phyloP scores from a whole-genome alignment of 2,888 invertebrate species.

The Andrena camellia region DNA sequence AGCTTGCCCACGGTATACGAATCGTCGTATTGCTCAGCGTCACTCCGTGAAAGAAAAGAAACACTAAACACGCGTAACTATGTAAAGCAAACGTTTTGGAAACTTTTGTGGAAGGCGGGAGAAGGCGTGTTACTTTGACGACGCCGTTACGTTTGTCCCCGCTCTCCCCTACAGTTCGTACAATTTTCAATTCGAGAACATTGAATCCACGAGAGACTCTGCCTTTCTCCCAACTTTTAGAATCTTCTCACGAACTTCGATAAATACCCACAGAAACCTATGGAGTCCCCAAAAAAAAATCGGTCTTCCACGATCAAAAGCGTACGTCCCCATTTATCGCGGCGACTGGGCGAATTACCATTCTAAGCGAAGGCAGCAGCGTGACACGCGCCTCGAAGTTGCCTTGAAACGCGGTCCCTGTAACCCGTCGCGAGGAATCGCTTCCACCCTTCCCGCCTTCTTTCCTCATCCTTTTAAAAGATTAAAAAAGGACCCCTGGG shows the following conservation, averaged over 20 bases:
- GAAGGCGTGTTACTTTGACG: too few species aligned
- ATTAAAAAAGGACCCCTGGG: constrained; percentile 62
- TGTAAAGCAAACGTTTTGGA: too few species aligned
- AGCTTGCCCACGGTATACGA: too few species aligned
- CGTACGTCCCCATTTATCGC: neutral
- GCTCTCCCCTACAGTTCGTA: too few species aligned
- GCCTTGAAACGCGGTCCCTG: constrained; percentile 37
- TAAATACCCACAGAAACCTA: too few species aligned
- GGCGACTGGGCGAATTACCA: constrained; percentile 17
- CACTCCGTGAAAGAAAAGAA: too few species aligned
- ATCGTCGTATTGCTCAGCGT: too few species aligned
- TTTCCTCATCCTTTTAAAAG: constrained; percentile 73
- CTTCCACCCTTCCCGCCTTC: constrained; percentile 20
- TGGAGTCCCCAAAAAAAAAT: neutral
- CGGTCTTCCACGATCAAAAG: neutral
- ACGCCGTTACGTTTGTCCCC: too few species aligned
- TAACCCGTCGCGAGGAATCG: constrained; percentile 51
- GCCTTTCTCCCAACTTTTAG: neutral
- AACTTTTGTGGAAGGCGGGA: too few species aligned
- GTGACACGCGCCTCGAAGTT: constrained; percentile 16
- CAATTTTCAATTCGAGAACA: too few species aligned
- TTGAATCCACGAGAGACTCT: too few species aligned
- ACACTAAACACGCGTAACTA: too few species aligned
- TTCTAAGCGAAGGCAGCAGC: constrained; percentile 19
- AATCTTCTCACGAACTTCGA: neutral